Conservation (phyloP, 2,797 vertebrate species). For the Ispidina picta region DNA sequence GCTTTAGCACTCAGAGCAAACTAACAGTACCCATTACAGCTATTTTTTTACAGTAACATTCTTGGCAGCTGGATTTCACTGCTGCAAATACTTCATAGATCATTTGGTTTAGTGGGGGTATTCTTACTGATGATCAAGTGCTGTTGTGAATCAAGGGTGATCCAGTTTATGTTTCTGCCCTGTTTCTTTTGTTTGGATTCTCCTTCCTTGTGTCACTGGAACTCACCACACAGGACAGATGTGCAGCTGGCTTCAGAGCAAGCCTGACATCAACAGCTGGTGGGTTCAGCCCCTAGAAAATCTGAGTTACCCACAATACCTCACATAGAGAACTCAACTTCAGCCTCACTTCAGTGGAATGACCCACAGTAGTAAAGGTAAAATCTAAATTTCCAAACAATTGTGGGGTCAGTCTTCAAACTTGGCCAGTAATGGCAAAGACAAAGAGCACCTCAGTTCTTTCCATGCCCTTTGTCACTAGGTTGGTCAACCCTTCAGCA, state of each 20-base stretch:
- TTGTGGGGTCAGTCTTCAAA: not conserved
- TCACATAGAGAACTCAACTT: not conserved
- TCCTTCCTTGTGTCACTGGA: not conserved
- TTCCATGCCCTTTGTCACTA: not conserved
- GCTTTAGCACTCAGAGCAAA: not conserved
- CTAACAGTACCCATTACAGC: not conserved
- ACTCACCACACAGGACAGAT: not conserved
- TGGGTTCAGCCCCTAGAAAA: not conserved
- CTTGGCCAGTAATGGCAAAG: not conserved
- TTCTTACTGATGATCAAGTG: conserved; percentile 28
- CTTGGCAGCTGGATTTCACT: conserved; percentile 42
- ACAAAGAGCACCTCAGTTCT: not conserved
- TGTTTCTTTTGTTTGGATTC: conserved; percentile 2
- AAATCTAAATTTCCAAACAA: not conserved
- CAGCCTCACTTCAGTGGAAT: not conserved
- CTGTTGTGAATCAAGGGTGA: not conserved
- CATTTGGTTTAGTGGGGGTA: conserved; percentile 7
- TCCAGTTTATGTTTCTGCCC: conserved; percentile 8
- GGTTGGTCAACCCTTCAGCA: not conserved
- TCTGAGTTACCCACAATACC: not conserved
- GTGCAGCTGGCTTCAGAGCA: not conserved
- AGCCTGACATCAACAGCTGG: not conserved
- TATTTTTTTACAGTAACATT: conserved; percentile 1
- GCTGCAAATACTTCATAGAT: conserved; percentile 6
- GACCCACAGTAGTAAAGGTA: not conserved